These are phyloP conservation scores for Merodon equestris DNA, from an alignment of 2,888 invertebrate genomes.

Conservation along the genomic window DNA sequence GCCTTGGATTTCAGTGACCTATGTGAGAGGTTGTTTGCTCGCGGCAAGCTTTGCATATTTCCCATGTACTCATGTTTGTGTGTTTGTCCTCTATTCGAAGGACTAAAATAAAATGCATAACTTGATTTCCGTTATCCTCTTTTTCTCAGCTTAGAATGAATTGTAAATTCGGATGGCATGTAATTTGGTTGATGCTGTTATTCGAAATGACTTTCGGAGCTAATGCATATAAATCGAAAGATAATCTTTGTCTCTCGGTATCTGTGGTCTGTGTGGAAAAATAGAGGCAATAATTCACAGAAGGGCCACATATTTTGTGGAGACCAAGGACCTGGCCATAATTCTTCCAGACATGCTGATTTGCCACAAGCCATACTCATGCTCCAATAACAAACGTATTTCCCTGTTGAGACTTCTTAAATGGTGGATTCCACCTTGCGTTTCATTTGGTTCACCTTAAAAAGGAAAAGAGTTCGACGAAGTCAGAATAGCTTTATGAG, in stretches of 20 bases:
- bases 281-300: too few relatives aligned
- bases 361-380: too few relatives aligned
- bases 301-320: too few relatives aligned
- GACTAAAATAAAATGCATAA: constrained; percentile 61
- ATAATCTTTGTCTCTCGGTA: constrained; percentile 21
- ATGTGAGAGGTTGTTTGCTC: constrained; percentile 13
- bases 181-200: constrained; percentile 45
- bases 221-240: constrained; percentile 53
- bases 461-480: too few relatives aligned
- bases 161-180: constrained; percentile 57
- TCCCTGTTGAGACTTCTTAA: too few relatives aligned
- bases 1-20: constrained; percentile 12
- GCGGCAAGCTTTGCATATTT: constrained; percentile 39
- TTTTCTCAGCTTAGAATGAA: constrained; percentile 40
- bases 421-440: too few relatives aligned
- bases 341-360: too few relatives aligned
- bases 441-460: too few relatives aligned
- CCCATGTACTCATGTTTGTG: constrained; percentile 21
- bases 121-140: constrained; percentile 16
- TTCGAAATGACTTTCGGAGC: constrained; percentile 44
- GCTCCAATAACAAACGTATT: too few relatives aligned
- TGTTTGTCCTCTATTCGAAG: constrained; percentile 33
- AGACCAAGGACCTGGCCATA: too few relatives aligned
- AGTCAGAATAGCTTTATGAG: too few relatives aligned
- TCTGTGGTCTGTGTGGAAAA: too few relatives aligned